Evolutionary conservation across 2,888 invertebrate genomes (phyloP), one percentile per base, ranked within the genome.

Genomic region (Acanthosepion esculentum): DNA sequence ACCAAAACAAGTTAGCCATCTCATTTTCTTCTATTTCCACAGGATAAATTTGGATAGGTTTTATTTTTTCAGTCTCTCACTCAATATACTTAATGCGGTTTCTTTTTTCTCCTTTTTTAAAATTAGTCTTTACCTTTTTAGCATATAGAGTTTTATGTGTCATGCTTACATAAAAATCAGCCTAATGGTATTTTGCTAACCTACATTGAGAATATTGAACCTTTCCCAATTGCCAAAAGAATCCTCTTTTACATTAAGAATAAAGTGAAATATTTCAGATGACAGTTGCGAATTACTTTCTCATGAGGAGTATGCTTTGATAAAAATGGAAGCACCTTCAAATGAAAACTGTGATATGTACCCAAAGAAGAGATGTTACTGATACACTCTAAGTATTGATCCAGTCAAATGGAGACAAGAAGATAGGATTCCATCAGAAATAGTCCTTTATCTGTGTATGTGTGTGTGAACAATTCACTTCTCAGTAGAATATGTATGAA

Each of bases 271-370:
- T 78, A 78, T 78, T 78, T 78, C 78, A 78, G 33, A 78, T 78
- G 78, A 78, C 78, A 78, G 78, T n/a, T 78, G 78, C 33, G 78
- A 78, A 78, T 78, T 78, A n/a, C n/a, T 78, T 78, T 78, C 78
- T n/a, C 33, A 15, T 78, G 78, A 78, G n/a, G 15, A n/a, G 59
- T 59, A 59, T 59, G 23, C 8, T 78, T 33, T 78, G n/a, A 78
- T 78, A 78, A 33, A 78, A 78, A 78, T 78, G 78, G 78, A 33
- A 78, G n/a, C 78, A 33, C n/a, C 78, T 78, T 78, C n/a, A n/a
- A 78, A 78, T 78, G 78, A 33, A 78, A 78, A 78, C n/a, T 78
- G 78, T 15, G n/a, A 78, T 78, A 18, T 78, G n/a, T 78, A n/a
- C 78, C n/a, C n/a, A n/a, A 59, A 59, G 59, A 59, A 55, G 10